These are phyloP conservation scores for Venustaconcha ellipsiformis DNA, from an alignment of 1,140 invertebrate species.

Conservation along the genomic window DNA sequence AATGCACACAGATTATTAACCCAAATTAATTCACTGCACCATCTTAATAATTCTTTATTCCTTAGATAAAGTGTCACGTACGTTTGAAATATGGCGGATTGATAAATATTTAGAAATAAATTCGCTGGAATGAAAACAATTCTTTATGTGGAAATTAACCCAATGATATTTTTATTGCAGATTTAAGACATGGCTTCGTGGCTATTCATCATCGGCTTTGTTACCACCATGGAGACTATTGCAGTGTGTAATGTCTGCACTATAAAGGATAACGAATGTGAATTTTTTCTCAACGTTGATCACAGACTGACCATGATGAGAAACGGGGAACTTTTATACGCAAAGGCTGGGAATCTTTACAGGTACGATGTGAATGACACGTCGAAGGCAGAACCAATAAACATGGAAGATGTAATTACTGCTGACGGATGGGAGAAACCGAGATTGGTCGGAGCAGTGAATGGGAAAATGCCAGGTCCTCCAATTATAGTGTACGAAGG, in stretches of 20 bases:
- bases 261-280: constrained; percentile 36
- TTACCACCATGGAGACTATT: background rate
- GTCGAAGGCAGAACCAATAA: constrained; percentile 29
- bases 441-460: constrained; percentile 43
- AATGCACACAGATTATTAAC: too few species aligned
- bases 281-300: constrained; percentile 40
- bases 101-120: too few species aligned
- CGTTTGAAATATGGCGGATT: too few species aligned
- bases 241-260: constrained; percentile 14
- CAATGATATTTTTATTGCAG: too few species aligned
- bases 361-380: constrained; percentile 44
- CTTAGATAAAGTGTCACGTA: too few species aligned
- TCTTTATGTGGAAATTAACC: too few species aligned
- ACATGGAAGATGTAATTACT: constrained; percentile 45
- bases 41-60: too few species aligned
- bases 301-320: constrained; percentile 53
- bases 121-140: too few species aligned
- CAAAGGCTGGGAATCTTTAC: constrained; percentile 49
- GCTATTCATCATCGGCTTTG: too few species aligned
- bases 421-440: constrained; percentile 53
- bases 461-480: constrained; percentile 58
- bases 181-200: too few species aligned
- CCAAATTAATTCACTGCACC: too few species aligned
- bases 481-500: constrained; percentile 82
- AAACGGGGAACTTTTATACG: constrained; percentile 27